These are phyloP conservation scores for Lycocorax pyrrhopterus DNA, from an alignment of 2,113 vertebrate species.

Conservation along the genomic window DNA sequence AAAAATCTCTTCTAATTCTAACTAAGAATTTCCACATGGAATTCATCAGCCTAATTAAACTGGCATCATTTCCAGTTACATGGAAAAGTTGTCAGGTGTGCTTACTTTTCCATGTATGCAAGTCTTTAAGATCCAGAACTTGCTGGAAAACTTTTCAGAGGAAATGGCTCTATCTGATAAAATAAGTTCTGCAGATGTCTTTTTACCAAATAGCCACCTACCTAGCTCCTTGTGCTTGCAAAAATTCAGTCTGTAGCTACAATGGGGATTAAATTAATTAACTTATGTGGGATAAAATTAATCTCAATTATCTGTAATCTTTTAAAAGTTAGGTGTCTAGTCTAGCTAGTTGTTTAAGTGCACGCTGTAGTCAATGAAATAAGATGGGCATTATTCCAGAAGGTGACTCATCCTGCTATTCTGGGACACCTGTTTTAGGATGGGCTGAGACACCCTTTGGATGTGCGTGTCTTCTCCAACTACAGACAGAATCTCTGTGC, in stretches of 20 bases:
- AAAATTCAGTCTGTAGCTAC: not conserved
- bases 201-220: not conserved
- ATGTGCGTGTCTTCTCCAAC: not conserved
- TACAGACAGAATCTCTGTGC: not conserved
- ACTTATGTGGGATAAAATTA: not conserved
- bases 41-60: not conserved
- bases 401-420: not conserved
- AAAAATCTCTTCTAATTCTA: not conserved
- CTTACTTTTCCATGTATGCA: not conserved
- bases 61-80: not conserved
- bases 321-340: not conserved
- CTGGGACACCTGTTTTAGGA: not conserved
- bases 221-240: not conserved
- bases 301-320: not conserved
- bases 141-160: not conserved
- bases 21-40: not conserved
- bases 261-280: not conserved
- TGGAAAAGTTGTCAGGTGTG: not conserved
- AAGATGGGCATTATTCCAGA: not conserved
- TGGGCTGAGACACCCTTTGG: not conserved
- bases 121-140: not conserved
- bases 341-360: not conserved
- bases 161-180: not conserved
- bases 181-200: not conserved
- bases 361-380: not conserved